Evolutionary conservation across 2,113 vertebrate genomes (phyloP).

Genomic region (Ceyx melanurus): DNA sequence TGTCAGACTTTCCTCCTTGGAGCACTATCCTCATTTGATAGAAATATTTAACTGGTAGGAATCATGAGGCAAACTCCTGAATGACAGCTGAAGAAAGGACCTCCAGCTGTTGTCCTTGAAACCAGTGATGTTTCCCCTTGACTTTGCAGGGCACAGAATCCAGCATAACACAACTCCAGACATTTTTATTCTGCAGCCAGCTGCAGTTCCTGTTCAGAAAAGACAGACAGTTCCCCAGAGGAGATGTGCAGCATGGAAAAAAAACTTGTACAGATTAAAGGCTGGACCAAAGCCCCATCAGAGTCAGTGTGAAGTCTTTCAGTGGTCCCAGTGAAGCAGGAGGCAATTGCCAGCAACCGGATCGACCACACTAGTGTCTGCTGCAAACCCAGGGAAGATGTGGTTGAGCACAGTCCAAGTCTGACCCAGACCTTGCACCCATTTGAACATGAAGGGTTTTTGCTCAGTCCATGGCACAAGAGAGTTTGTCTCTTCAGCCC

Average conservation of each 20-base stretch:
- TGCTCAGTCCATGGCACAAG: not conserved
- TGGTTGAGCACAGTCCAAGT: not conserved
- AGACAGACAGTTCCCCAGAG: not conserved
- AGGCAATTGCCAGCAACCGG: not conserved
- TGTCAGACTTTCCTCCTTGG: not conserved
- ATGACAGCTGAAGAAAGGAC: slow-evolving; percentile 4
- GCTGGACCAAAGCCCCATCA: not conserved
- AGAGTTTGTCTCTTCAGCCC: not conserved
- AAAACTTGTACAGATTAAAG: not conserved
- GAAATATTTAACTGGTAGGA: not conserved
- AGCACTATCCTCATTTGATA: not conserved
- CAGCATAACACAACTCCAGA: not conserved
- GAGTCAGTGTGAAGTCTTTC: not conserved
- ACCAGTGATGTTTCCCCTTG: not conserved
- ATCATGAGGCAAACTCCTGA: not conserved
- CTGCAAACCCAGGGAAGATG: not conserved
- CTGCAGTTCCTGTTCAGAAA: not conserved
- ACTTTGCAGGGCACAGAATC: not conserved
- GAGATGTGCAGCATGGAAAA: not conserved
- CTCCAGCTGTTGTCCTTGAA: slow-evolving; percentile 36
- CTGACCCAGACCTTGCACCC: not conserved
- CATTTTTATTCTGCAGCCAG: not conserved
- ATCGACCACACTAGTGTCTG: not conserved
- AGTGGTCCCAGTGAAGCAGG: not conserved
- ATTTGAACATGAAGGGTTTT: not conserved